A percentile compares a stretch with the other conserved stretches of the same genome.
Evolutionary conservation across 2,113 vertebrate genomes (phyloP).

Genomic region (Oreochromis niloticus): DNA sequence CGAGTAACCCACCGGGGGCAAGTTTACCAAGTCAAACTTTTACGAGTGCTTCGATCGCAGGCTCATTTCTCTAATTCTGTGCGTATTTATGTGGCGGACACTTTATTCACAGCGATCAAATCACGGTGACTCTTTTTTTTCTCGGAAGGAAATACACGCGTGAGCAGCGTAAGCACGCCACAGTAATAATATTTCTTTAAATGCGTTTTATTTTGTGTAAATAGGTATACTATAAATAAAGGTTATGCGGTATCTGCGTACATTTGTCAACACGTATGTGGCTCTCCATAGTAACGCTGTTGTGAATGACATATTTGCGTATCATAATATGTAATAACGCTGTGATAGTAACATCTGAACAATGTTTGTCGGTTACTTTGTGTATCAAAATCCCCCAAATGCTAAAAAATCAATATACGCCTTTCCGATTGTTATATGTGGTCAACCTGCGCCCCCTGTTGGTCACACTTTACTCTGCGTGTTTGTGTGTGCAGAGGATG

Average conservation of each 20-base stretch:
- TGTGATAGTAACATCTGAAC: not conserved
- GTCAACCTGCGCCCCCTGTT: not conserved
- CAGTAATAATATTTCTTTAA: no score
- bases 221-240: not conserved
- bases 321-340: fast-evolving
- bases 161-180: fast-evolving
- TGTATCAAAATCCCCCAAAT: not conserved
- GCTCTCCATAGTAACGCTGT: not conserved
- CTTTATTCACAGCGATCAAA: not conserved
- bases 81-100: not conserved
- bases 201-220: not conserved
- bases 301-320: not conserved
- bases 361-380: not conserved
- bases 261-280: not conserved
- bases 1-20: not conserved
- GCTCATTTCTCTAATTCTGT: not conserved
- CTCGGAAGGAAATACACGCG: not conserved
- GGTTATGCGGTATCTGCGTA: not conserved
- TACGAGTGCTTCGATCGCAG: not conserved
- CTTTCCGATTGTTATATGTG: not conserved
- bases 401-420: not conserved
- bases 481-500: not conserved
- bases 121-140: not conserved
- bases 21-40: conserved; percentile 40
- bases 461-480: not conserved